These are phyloP conservation scores for Mixornis gularis DNA, from an alignment of 2,113 vertebrate species.

Conservation along the genomic window DNA sequence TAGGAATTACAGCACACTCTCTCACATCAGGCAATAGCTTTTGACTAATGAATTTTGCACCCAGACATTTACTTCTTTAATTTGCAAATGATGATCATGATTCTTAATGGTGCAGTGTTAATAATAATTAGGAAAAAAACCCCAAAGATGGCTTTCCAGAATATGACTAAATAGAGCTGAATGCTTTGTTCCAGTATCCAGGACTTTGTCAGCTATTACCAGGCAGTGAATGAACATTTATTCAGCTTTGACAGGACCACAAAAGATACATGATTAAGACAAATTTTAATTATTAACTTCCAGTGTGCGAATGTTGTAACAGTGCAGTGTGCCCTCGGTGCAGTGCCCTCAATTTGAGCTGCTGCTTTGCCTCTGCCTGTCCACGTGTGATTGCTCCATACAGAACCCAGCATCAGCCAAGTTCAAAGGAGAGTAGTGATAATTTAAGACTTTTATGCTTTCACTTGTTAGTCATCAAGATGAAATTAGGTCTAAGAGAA, in stretches of 20 bases:
- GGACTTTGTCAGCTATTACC: background rate
- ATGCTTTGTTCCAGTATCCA: background rate
- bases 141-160: background rate
- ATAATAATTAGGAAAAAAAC: background rate
- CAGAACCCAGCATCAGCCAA: background rate
- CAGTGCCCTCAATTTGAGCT: background rate
- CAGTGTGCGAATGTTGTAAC: background rate
- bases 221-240: constrained; percentile 3
- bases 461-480: background rate
- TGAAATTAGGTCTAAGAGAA: background rate
- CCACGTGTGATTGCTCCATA: background rate
- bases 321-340: background rate
- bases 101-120: constrained; percentile 9
- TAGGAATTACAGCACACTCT: background rate
- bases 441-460: background rate
- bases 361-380: background rate
- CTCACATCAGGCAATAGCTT: background rate
- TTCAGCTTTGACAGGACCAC: background rate
- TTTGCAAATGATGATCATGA: background rate
- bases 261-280: background rate
- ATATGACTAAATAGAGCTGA: background rate
- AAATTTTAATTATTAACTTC: background rate
- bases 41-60: constrained; percentile 7
- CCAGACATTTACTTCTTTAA: constrained; percentile 4
- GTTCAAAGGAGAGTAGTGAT: background rate